Base-by-base conservation (phyloP, 2,888 invertebrate species). In the Argynnis bischoffii region DNA sequence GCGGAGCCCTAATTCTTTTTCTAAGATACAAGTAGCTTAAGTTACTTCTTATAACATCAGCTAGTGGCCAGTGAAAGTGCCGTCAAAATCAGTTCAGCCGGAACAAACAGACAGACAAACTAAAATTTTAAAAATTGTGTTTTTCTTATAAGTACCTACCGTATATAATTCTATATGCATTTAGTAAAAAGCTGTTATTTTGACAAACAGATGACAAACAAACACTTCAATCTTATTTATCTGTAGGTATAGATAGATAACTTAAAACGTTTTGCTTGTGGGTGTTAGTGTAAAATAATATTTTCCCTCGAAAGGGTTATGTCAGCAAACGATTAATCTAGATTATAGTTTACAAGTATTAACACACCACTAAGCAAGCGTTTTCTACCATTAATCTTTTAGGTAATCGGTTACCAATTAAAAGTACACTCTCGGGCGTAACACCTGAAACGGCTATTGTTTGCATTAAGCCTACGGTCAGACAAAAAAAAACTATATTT, bases 401-500 rank as follows among this genome's bases (percentile, higher is more conserved):
- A 60, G 57, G 54, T 69, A 67, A 72, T 69, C 66, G 69, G 31
- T 69, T 54, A 63, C 64, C 69, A 67, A 71, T 67, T 71, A 69
- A 69, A 70, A 69, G 65, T 67, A 72, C 60, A 55, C 41, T 61
- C 64, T 63, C 16, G 41, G 16, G 55, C 26, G 63, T 60, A 60
- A 48, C 16, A 41, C 47, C 18, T 54, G 21, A 13, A 31, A 59
- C 48, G 21, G 53, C 35, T 53, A 51, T 61, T 61, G 53, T 61
- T 61, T 61, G 31, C 26, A 53, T 15, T 61, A 51, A n/a, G n/a
- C 15, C 6, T 61, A 61, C 51, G 41, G 61, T 61, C 18, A 61
- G 53, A 15, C 14, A 94, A 46, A 93, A 93, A 93, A 93, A 57
- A 47, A 81, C 74, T 83, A 81, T 48, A 69, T 50, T 11, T 41